phyloP scores from a whole-genome alignment of 2,113 vertebrate species.

The Cochlearius cochlearius region DNA sequence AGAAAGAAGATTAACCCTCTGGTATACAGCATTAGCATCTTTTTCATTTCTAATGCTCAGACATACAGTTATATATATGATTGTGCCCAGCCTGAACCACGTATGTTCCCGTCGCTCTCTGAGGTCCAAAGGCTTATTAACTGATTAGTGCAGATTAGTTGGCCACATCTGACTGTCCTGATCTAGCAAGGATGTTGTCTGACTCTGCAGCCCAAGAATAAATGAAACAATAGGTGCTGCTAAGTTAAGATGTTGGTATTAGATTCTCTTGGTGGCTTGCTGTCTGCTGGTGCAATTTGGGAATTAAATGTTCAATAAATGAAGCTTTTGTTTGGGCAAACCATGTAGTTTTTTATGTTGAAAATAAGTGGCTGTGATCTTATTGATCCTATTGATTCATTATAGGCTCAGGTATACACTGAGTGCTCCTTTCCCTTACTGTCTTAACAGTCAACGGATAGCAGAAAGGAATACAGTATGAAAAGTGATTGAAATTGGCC shows the following conservation, averaged over 20 bases:
- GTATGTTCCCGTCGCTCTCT: background rate
- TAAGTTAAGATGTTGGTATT: background rate
- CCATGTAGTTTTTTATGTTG: background rate
- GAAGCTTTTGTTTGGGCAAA: background rate
- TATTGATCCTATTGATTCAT: background rate
- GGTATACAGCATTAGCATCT: background rate
- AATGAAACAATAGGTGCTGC: background rate
- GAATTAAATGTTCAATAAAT: background rate
- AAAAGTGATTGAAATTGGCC: background rate
- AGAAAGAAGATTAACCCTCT: conserved; percentile 44
- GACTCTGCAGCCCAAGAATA: background rate
- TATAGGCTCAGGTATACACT: background rate
- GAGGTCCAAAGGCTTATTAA: background rate
- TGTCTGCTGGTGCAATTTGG: background rate
- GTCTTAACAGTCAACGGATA: background rate
- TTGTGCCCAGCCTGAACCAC: background rate
- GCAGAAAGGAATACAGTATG: background rate
- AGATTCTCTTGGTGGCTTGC: background rate
- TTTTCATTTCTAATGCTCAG: background rate
- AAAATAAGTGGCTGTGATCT: background rate
- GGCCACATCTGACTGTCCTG: background rate
- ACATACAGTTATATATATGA: background rate
- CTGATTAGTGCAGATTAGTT: background rate
- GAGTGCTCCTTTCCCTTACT: background rate
- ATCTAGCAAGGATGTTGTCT: background rate